phyloP scores from a whole-genome alignment of 2,797 vertebrate genomes.

The Myiotriccus ornatus region DNA sequence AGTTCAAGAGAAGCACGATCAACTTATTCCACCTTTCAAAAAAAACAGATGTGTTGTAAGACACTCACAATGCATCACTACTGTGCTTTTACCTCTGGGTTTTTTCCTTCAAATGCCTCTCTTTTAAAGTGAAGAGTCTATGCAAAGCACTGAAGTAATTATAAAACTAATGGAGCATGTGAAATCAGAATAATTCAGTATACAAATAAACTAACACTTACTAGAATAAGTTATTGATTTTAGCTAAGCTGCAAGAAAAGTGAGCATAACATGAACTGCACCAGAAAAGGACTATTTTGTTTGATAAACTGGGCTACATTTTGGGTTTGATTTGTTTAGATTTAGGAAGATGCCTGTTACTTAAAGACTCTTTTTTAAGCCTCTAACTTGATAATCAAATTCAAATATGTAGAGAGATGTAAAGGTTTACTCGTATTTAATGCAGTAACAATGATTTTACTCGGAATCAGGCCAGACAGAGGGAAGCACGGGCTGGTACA shows the following conservation, averaged over 20 bases:
- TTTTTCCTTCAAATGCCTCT: not conserved
- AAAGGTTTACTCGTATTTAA: not conserved
- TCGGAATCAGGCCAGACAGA: conserved; percentile 38
- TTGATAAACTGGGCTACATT: not conserved
- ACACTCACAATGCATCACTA: not conserved
- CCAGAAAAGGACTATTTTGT: not conserved
- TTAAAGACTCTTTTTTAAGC: not conserved
- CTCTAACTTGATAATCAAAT: not conserved
- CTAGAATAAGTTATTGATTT: not conserved
- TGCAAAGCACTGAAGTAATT: not conserved
- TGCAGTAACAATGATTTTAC: conserved; percentile 12
- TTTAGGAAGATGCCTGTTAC: not conserved
- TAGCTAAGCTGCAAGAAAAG: not conserved
- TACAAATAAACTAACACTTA: not conserved
- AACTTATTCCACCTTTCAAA: not conserved
- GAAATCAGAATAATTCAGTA: not conserved
- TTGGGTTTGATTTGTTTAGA: not conserved
- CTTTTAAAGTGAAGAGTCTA: not conserved
- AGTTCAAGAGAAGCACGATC: not conserved
- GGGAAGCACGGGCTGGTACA: not conserved
- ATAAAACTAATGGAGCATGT: not conserved
- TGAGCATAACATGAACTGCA: not conserved
- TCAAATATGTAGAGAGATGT: not conserved
- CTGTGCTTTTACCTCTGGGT: not conserved
- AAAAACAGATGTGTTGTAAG: not conserved